These are phyloP conservation scores for Butorides virescens DNA, from an alignment of 2,113 vertebrate genomes.

Conservation along the genomic window DNA sequence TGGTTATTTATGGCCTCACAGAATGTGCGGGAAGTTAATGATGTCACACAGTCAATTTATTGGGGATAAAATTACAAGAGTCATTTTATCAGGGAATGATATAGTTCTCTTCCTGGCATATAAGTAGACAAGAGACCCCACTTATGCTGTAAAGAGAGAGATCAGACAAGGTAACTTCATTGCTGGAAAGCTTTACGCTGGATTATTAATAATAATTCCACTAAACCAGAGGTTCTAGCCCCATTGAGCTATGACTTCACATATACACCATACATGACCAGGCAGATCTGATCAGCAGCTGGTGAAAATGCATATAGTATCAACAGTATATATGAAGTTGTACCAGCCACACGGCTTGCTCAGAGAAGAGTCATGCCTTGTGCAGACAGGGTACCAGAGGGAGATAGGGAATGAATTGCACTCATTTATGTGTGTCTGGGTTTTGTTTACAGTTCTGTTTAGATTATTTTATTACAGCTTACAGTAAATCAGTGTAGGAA, in stretches of 20 bases:
- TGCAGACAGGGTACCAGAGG: background rate
- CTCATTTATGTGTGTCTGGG: background rate
- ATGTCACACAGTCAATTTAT: constrained; percentile 50
- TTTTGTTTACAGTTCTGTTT: background rate
- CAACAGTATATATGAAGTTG: background rate
- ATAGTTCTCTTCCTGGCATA: background rate
- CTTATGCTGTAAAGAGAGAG: background rate
- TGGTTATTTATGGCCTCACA: constrained; percentile 14
- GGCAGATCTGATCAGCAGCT: background rate
- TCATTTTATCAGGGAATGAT: constrained; percentile 44
- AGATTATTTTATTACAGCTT: background rate
- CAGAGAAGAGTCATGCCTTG: background rate
- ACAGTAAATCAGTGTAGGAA: background rate
- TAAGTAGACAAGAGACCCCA: constrained; percentile 7
- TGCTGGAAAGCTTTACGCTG: background rate
- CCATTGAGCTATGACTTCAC: background rate
- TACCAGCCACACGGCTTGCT: background rate
- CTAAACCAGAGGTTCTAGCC: background rate
- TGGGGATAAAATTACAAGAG: constrained; percentile 40
- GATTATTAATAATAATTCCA: constrained; percentile 11
- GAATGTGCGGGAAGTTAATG: constrained; percentile 43
- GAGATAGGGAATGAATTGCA: background rate
- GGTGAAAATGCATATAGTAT: background rate
- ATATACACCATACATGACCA: background rate
- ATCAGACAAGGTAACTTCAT: constrained; percentile 4